phyloP scores from a whole-genome alignment of 2,888 invertebrate species.

The Tachina lurida region DNA sequence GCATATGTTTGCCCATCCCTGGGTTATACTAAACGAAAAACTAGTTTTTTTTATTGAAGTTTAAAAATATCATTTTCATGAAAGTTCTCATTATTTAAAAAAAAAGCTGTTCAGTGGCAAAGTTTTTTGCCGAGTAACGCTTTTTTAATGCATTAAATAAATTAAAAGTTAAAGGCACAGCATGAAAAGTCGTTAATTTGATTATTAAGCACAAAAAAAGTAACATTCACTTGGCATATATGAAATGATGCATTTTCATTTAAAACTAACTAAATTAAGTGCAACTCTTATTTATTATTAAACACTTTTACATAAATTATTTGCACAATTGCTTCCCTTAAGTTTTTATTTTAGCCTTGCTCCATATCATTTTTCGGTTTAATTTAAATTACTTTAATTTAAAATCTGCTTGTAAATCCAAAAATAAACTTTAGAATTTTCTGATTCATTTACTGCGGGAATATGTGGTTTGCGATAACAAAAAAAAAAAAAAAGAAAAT shows the following conservation, averaged over 20 bases:
- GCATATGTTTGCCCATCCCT: background rate
- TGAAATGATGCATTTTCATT: background rate
- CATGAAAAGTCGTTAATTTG: slow-evolving; percentile 17
- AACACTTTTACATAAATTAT: too few species aligned
- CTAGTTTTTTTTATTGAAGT: background rate
- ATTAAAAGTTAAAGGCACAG: background rate
- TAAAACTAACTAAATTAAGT: background rate
- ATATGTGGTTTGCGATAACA: slow-evolving; percentile 2
- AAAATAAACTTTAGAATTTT: background rate
- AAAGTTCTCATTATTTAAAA: background rate
- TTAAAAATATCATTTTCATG: background rate
- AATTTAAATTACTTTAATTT: background rate
- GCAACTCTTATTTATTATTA: too few species aligned
- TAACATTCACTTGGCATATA: background rate
- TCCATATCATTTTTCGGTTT: too few species aligned
- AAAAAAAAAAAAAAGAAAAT: too few species aligned
- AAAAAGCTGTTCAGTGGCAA: background rate
- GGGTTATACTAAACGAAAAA: background rate
- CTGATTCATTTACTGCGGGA: slow-evolving; percentile 2
- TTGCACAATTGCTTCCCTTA: too few species aligned
- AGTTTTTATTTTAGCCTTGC: too few species aligned
- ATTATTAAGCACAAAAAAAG: background rate
- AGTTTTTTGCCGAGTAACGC: slow-evolving; percentile 21
- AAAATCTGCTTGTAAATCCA: background rate
- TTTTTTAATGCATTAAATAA: slow-evolving; percentile 15